Base-by-base conservation (phyloP, 2,888 invertebrate species). In the Tyria jacobaeae region DNA sequence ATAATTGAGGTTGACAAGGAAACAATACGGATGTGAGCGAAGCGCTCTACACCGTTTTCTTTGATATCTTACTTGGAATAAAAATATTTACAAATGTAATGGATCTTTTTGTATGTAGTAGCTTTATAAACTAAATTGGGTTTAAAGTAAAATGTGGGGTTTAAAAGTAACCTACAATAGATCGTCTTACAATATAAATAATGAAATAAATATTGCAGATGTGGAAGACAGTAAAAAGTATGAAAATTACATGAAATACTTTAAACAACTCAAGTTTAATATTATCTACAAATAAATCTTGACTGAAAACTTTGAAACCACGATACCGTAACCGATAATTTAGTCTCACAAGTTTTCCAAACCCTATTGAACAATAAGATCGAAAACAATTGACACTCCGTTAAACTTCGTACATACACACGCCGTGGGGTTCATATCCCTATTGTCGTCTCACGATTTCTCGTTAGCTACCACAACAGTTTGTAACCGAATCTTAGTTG, bases 401-500 rank as follows among this genome's bases (percentile, higher is more conserved):
- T 63, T 69, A 72, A 70, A 63, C 58, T 58, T 63, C 14, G 56
- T 31, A 47, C 56, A 51, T 56, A 61, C 48, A 44, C 55, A 65
- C 52, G 55, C 48, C 34, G 47, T 56, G 63, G 60, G 60, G 60
- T 34, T 35, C 47, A 24, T 62, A 57, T 55, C 47, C 62, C 73
- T 70, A 79, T 81, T 79, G 82, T 83, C 59, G 57, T 66, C 62
- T 59, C 76, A 73, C 74, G 71, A 82, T 80, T 87, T 85, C 82
- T 87, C 86, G 86, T 85, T 85, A 87, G 80, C 75, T 71, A 76
- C 79, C 77, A 85, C 83, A 83, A 84, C 83, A 79, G 84, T 83
- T 76, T 86, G 84, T 88, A 89, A 89, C 90, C 89, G 81, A 91
- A 92, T 91, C 90, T 91, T 86, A 85, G 88, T 82, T 82, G 70